These are phyloP conservation scores for Morpho achilles DNA, from an alignment of 2,888 invertebrate species.

Conservation along the genomic window DNA sequence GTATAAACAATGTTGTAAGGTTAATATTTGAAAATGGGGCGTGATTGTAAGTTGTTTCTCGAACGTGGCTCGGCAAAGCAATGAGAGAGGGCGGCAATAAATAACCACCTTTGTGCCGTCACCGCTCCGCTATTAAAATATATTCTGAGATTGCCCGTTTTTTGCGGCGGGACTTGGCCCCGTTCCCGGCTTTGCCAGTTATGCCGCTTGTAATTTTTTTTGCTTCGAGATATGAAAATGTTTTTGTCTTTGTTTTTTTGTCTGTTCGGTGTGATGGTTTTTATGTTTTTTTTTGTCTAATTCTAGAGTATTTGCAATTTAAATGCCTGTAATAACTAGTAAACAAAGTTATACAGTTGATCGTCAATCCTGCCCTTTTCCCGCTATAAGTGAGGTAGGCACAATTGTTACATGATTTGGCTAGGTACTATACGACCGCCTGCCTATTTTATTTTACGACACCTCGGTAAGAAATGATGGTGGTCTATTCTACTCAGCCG, in stretches of 20 bases:
- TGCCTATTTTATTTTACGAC: too few relatives aligned
- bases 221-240: conserved; percentile 22
- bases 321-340: too few relatives aligned
- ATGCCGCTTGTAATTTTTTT: conserved; percentile 46
- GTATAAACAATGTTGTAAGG: conserved; percentile 43
- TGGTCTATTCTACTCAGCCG: too few relatives aligned
- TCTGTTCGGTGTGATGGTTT: not conserved
- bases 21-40: conserved; percentile 39
- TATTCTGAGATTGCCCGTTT: conserved; percentile 72
- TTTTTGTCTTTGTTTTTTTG: not conserved
- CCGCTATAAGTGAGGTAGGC: too few relatives aligned
- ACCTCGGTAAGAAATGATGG: too few relatives aligned
- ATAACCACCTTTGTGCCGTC: conserved; percentile 78
- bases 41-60: conserved; percentile 59
- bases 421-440: too few relatives aligned
- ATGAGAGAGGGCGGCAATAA: conserved; percentile 79
- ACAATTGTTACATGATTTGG: too few relatives aligned
- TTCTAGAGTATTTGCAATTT: too few relatives aligned
- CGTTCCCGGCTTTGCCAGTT: conserved; percentile 43
- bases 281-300: not conserved
- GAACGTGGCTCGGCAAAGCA: conserved; percentile 60
- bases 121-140: conserved; percentile 75
- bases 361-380: too few relatives aligned
- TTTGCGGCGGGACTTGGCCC: conserved; percentile 53
- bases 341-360: too few relatives aligned